Evolutionary conservation across 2,888 invertebrate genomes (phyloP), one percentile per base, ranked within the genome.

Genomic region (Callinectes sapidus): DNA sequence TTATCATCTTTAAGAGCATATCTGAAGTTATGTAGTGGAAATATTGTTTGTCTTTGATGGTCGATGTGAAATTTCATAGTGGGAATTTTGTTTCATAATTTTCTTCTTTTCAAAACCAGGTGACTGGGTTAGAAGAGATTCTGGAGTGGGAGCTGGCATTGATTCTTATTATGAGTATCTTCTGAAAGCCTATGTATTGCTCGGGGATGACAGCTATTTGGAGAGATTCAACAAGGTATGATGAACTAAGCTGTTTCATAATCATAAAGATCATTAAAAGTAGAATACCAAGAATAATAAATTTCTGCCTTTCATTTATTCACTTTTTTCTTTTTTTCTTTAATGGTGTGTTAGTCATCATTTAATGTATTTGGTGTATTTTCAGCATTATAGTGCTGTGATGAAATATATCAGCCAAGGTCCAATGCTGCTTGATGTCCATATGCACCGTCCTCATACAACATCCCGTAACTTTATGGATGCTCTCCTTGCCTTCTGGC

Each of bases 81-180:
- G 55, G 55, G 16, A 55, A 55, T 61, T 61, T 61, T 42, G 14
- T 28, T 32, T 14, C n/a, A 39, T 42, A n/a, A 85, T 55, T 16
- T 32, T 54, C 2, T 81, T 10, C 23, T 77, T 81, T 23, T 86
- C 35, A 8, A 42, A 42, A 48, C n/a, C 90, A 94, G 99, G 99
- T 0, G 99, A 99, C 96, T 99, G 99, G 99, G 97, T 99, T 8
- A 97, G 99, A 87, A 97, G 99, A 95, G 99, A 99, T 96, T 98
- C 99, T 0, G 95, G 95, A 54, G 98, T 99, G 10, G 99, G 99
- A n/a, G 99, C 99, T 23, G 99, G 99, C 54, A 99, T 99, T 95
- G 99, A 99, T 96, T 99, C 99, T 0, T 99, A 99, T 96, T 99
- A 99, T 95, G 99, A 99, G 96, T 99, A 99, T 96, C 98, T 99